Conservation (phyloP, 2,888 invertebrate species). For the Aricia artaxerxes region DNA sequence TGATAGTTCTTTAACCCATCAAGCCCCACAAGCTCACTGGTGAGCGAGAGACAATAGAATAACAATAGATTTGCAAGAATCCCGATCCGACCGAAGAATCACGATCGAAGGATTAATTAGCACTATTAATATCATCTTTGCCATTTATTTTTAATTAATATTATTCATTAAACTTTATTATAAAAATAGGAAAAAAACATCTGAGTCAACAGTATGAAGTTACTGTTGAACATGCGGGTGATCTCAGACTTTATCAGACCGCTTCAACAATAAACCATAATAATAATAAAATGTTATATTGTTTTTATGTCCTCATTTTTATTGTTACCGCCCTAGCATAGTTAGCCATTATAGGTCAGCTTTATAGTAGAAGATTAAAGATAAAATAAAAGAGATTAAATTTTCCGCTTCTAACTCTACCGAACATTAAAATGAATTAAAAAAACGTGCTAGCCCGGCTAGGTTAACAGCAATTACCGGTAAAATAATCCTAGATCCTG, state of each 20-base stretch:
- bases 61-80: too few species aligned
- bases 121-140: neutral
- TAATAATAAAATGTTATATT: neutral
- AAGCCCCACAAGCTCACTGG: too few species aligned
- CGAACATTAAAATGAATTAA: too few species aligned
- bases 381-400: neutral
- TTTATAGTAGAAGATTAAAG: neutral
- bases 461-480: too few species aligned
- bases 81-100: too few species aligned
- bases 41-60: too few species aligned
- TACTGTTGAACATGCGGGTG: slow-evolving; percentile 61
- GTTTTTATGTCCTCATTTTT: neutral
- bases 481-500: too few species aligned
- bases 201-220: slow-evolving; percentile 57
- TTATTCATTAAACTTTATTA: slow-evolving; percentile 30
- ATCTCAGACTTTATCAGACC: slow-evolving; percentile 52
- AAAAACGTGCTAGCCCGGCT: too few species aligned
- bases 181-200: slow-evolving; percentile 24
- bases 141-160: neutral
- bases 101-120: neutral
- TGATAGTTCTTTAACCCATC: too few species aligned
- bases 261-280: neutral
- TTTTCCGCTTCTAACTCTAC: neutral
- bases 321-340: neutral
- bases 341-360: neutral